phyloP scores from a whole-genome alignment of 2,888 invertebrate species.

The Dichetophora obliterata region DNA sequence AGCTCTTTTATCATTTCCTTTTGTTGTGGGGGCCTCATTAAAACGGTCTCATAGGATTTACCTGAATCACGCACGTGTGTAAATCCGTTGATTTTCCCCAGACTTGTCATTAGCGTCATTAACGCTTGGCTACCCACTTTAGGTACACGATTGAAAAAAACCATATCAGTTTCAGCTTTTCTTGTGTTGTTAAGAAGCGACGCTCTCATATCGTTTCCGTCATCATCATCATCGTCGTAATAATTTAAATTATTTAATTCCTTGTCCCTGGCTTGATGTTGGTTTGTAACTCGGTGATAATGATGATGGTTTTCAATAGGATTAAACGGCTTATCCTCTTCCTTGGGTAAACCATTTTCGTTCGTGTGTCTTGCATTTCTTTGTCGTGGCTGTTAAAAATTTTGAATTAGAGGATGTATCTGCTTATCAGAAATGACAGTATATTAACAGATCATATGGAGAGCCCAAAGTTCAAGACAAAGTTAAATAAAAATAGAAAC shows the following conservation, averaged over 20 bases:
- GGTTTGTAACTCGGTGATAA: not conserved
- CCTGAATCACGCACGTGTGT: conserved; percentile 78
- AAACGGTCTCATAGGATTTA: conserved; percentile 86
- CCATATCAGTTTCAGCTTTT: conserved; percentile 73
- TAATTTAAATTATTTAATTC: conserved; percentile 36
- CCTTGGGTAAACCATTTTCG: not conserved
- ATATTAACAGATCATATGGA: too few species aligned
- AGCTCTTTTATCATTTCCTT: conserved; percentile 78
- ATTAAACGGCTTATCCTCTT: not conserved
- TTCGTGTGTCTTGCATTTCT: not conserved
- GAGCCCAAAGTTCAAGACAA: too few species aligned
- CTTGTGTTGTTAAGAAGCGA: conserved; percentile 63
- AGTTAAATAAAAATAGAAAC: too few species aligned
- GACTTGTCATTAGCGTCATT: conserved; percentile 83
- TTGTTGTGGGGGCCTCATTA: conserved; percentile 82
- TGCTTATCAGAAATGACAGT: not conserved
- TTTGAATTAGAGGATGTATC: not conserved
- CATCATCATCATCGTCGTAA: conserved; percentile 36
- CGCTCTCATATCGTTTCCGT: conserved; percentile 48
- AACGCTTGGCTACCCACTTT: conserved; percentile 92
- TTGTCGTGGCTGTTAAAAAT: not conserved
- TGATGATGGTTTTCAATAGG: conserved; percentile 7
- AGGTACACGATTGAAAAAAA: conserved; percentile 91
- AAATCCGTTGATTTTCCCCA: conserved; percentile 70
- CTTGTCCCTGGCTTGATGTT: not conserved